Conservation (phyloP, 1,140 invertebrate genomes). For the Sipha flava region DNA sequence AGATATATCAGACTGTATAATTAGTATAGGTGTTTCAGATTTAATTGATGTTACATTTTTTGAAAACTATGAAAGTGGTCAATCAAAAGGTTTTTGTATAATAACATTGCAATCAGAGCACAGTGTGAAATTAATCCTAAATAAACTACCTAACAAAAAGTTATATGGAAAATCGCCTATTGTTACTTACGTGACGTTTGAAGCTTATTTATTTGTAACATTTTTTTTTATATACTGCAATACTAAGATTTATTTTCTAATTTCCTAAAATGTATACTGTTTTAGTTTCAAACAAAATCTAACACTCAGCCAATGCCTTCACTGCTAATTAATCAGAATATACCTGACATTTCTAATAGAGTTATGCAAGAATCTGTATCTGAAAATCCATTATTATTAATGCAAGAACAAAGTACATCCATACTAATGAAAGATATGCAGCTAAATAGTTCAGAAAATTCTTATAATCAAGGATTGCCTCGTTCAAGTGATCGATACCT, state of each 20-base stretch:
- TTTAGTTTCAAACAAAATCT: slow-evolving; percentile 78
- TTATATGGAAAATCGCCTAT: slow-evolving; percentile 92
- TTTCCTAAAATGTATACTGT: slow-evolving; percentile 30
- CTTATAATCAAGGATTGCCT: slow-evolving; percentile 19
- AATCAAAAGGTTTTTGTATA: slow-evolving; percentile 97
- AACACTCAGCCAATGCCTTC: slow-evolving; percentile 71
- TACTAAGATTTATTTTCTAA: not conserved
- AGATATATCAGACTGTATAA: slow-evolving; percentile 81
- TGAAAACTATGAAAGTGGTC: slow-evolving; percentile 97
- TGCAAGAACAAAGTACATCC: slow-evolving; percentile 43
- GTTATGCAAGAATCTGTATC: slow-evolving; percentile 34
- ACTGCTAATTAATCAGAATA: slow-evolving; percentile 35
- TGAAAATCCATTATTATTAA: slow-evolving; percentile 41
- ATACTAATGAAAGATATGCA: slow-evolving; percentile 42
- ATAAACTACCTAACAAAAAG: slow-evolving; percentile 86
- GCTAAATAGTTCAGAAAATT: not conserved
- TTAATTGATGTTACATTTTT: slow-evolving; percentile 98
- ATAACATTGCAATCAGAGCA: slow-evolving; percentile 87
- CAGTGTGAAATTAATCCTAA: slow-evolving; percentile 81
- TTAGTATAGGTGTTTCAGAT: slow-evolving; percentile 79
- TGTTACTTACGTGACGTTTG: slow-evolving; percentile 90
- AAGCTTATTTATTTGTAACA: slow-evolving; percentile 57
- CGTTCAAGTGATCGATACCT: slow-evolving; percentile 34
- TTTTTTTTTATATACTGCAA: not conserved
- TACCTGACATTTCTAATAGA: slow-evolving; percentile 9